Evolutionary conservation across 2,113 vertebrate genomes (phyloP).

Genomic region (Echinops telfairi): DNA sequence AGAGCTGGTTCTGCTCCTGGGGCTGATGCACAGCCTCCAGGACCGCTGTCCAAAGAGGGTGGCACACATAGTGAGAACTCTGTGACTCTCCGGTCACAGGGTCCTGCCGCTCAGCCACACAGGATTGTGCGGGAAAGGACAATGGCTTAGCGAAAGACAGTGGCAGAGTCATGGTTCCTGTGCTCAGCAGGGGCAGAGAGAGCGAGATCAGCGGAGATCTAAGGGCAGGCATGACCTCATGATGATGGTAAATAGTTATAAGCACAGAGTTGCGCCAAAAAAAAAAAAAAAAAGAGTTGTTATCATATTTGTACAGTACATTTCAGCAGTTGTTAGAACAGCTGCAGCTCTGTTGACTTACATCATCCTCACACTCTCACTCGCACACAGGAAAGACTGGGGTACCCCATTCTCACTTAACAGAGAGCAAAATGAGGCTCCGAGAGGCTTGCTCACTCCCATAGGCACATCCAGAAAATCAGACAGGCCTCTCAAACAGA

Average conservation of each 20-base stretch:
- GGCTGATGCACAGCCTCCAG: too few relatives aligned
- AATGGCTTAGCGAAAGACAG: background rate
- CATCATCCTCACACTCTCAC: background rate
- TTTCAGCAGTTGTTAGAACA: background rate
- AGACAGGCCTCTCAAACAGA: background rate
- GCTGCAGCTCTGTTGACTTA: background rate
- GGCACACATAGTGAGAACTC: background rate
- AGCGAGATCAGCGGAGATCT: background rate
- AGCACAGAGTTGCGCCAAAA: background rate
- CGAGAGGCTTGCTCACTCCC: background rate
- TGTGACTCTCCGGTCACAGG: background rate
- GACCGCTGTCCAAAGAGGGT: background rate
- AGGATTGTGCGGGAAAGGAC: background rate
- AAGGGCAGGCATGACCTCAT: background rate
- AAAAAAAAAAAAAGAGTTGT: too few relatives aligned
- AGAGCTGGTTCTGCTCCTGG: background rate
- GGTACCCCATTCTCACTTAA: background rate
- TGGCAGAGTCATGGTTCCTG: background rate
- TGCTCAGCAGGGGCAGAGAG: background rate
- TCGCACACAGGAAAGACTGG: background rate
- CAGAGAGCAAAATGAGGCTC: background rate
- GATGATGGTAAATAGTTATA: background rate
- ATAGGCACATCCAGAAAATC: background rate
- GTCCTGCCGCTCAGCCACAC: background rate
- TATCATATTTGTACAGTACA: background rate